phyloP scores from a whole-genome alignment of 2,797 vertebrate species.

The Anguilla megastoma region DNA sequence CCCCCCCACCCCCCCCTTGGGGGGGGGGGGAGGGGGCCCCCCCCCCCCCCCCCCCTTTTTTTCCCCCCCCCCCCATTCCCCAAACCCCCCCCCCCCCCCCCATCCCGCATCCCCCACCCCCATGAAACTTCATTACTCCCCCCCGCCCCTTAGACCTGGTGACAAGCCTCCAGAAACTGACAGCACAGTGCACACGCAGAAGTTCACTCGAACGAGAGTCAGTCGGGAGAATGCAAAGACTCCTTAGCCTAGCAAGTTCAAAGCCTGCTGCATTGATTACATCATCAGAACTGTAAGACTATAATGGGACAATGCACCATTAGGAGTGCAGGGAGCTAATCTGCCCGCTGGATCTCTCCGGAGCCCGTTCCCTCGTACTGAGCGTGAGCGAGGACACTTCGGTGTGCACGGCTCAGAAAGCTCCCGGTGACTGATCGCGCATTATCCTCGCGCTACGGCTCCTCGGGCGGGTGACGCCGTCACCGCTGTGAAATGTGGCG shows the following conservation, averaged over 20 bases:
- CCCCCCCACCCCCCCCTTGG: neutral
- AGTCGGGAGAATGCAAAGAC: conserved; percentile 42
- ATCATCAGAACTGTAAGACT: conserved; percentile 75
- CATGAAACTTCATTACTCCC: neutral
- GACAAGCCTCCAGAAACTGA: conserved; percentile 1
- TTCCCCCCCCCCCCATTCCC: neutral
- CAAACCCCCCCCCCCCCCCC: neutral
- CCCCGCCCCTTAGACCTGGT: neutral
- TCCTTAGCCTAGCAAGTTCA: conserved; percentile 74
- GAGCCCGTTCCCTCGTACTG: conserved; percentile 46
- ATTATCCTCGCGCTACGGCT: neutral
- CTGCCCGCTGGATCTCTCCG: conserved; percentile 57
- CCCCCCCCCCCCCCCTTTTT: too few species aligned
- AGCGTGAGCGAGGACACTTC: conserved; percentile 25
- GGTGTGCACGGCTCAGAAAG: conserved; percentile 14
- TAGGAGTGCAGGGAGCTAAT: conserved; percentile 53
- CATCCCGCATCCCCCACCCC: neutral
- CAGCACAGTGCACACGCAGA: conserved; percentile 20
- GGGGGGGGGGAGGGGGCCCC: too few species aligned
- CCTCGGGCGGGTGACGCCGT: neutral
- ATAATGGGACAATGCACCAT: conserved; percentile 80
- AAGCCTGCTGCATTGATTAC: conserved; percentile 84
- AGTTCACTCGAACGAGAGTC: conserved; percentile 23
- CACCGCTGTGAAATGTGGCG: neutral
- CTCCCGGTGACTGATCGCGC: neutral